These are phyloP conservation scores for Hormiphora californensis DNA, from an alignment of 37 sponge, comb jelly and placozoan species.

Conservation along the genomic window DNA sequence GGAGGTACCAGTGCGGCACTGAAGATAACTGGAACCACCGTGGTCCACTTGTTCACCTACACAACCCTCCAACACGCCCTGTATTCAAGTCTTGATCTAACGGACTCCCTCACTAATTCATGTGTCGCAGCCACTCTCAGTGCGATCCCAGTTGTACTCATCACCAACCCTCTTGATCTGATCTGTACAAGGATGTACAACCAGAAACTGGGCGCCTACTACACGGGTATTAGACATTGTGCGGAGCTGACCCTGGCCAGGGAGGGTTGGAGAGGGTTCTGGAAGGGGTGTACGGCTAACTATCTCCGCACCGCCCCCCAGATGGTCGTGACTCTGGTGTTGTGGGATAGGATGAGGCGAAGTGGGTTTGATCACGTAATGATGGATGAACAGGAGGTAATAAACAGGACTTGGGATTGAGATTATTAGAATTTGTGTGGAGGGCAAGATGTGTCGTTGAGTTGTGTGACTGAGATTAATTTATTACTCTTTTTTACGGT, in stretches of 20 bases:
- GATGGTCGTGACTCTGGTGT: neutral
- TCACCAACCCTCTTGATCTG: neutral
- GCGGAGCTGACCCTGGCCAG: neutral
- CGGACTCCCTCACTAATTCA: neutral
- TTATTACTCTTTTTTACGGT: neutral
- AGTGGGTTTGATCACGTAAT: neutral
- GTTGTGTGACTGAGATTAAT: neutral
- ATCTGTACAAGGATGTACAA: conserved; percentile 36
- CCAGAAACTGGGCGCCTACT: conserved; percentile 4
- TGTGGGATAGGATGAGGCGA: neutral
- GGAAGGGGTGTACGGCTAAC: neutral
- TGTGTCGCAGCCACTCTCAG: neutral
- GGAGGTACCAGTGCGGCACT: neutral
- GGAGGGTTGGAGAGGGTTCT: neutral
- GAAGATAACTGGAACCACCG: neutral
- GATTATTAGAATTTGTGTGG: neutral
- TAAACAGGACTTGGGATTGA: neutral
- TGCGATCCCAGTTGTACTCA: neutral
- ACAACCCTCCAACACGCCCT: neutral
- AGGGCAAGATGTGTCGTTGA: neutral
- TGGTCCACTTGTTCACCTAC: neutral
- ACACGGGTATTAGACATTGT: neutral
- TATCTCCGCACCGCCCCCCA: conserved; percentile 3
- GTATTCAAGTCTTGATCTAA: neutral
- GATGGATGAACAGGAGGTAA: neutral